Evolutionary conservation across 1,140 invertebrate species (phyloP), one percentile per base, ranked within the genome.

Genomic region (Cecropterus lyciades): DNA sequence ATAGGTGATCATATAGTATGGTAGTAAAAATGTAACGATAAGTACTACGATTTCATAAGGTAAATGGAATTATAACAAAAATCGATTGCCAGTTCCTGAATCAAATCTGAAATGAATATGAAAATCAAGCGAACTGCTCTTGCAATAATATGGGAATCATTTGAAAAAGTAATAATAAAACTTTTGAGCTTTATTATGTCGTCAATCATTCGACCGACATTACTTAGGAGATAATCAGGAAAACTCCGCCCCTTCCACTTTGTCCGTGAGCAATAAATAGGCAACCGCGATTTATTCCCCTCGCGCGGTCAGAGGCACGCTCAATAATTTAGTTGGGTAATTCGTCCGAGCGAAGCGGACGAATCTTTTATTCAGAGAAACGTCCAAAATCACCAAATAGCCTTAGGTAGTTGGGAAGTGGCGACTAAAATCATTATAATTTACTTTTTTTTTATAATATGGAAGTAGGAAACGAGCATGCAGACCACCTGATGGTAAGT

Each of bases 251-350:
- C 51, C 51, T 16, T 16, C 51, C 30, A 53, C 51, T 56, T 56
- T 24, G 53, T 43, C 53, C 33, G 37, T 42, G 52, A 56, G 53
- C 53, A 56, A 43, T 56, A 70, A 67, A 67, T 68, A 77, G 46
- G 67, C 69, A 30, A 66, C 64, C 53, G 62, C 73, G 65, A 77
- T 73, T 77, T 77, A 72, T 77, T 57, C 59, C 16, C 43, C 62
- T 48, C 40, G 27, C 69, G 60, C 57, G 70, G 65, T 65, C 72
- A 67, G 67, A 71, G 68, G 66, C 59, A 49, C 62, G 66, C 67
- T 78, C 73, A 75, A 78, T 78, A 78, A 78, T 78, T 78, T 75
- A 78, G 66, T 59, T 63, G 56, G 66, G 71, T 78, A 75, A 78
- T 78, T 78, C 70, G 67, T 78, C 66, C 67, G 63, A 52, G 59